A percentile compares a stretch with the other conserved stretches of the same genome.
Conservation (phyloP, 2,888 invertebrate genomes). For the Ligdia adustata region DNA sequence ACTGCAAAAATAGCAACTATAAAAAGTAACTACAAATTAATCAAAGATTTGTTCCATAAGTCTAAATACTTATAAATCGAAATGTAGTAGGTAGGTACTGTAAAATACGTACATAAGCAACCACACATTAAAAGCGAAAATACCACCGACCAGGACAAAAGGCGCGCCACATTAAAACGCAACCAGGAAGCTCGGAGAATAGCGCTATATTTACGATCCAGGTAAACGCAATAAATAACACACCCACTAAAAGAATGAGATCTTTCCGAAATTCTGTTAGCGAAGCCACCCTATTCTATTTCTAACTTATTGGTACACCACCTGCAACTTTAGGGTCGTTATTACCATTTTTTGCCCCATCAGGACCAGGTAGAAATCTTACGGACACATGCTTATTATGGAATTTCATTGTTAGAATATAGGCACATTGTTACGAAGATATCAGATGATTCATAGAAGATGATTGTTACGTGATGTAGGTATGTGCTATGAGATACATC, state of each 20-base stretch:
- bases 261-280: conserved; percentile 14
- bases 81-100: no score
- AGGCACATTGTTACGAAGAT: conserved; percentile 6
- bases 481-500: conserved; percentile 6
- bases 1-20: no score
- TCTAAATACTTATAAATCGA: no score
- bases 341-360: conserved; percentile 27
- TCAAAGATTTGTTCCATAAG: no score
- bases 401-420: conserved; percentile 17
- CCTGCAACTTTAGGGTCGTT: conserved; percentile 27
- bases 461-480: conserved; percentile 7
- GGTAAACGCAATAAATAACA: conserved; percentile 19
- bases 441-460: no score
- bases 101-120: no score
- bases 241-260: conserved; percentile 19
- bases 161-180: background rate
- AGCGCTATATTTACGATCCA: conserved; percentile 5
- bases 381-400: conserved; percentile 14
- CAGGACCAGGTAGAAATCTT: conserved; percentile 35
- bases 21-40: no score
- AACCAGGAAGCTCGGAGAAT: conserved; percentile 1
- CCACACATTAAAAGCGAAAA: no score
- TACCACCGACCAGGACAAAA: no score
- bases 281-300: conserved; percentile 14
- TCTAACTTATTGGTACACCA: conserved; percentile 24